phyloP scores from a whole-genome alignment of 2,888 invertebrate species.

The Acronicta aceris region DNA sequence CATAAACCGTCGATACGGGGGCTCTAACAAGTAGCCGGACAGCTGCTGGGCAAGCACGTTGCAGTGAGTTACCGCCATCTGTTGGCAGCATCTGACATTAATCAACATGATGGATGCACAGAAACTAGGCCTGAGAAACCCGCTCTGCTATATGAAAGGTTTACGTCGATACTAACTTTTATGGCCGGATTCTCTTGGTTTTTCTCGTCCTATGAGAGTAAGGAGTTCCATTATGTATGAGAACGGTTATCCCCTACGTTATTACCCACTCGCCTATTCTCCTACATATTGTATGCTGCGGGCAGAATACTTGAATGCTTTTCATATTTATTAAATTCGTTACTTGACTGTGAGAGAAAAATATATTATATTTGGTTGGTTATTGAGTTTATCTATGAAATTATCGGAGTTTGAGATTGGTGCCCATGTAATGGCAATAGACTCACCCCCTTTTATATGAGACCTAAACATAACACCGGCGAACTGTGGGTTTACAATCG shows the following conservation, averaged over 20 bases:
- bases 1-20: conserved; percentile 21
- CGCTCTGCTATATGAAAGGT: conserved; percentile 49
- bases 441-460: too few species aligned
- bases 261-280: conserved; percentile 26
- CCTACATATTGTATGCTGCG: conserved; percentile 25
- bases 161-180: conserved; percentile 51
- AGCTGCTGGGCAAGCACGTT: conserved; percentile 26
- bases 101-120: conserved; percentile 61
- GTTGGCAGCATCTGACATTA: conserved; percentile 45
- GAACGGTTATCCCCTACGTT: conserved; percentile 45
- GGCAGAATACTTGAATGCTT: neutral
- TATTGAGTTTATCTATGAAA: too few species aligned
- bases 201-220: conserved; percentile 30
- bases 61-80: conserved; percentile 47
- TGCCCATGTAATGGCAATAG: too few species aligned
- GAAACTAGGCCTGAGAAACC: conserved; percentile 50
- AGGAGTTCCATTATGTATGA: conserved; percentile 42
- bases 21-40: conserved; percentile 39
- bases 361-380: too few species aligned
- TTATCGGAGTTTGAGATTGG: too few species aligned
- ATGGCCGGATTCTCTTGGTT: conserved; percentile 35
- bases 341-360: neutral
- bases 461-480: too few species aligned
- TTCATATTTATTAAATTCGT: conserved; percentile 1
- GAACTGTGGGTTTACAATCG: too few species aligned